Evolutionary conservation across 37 sponge, comb jelly and placozoan species (phyloP).

Genomic region (Theonella swinhoei): DNA sequence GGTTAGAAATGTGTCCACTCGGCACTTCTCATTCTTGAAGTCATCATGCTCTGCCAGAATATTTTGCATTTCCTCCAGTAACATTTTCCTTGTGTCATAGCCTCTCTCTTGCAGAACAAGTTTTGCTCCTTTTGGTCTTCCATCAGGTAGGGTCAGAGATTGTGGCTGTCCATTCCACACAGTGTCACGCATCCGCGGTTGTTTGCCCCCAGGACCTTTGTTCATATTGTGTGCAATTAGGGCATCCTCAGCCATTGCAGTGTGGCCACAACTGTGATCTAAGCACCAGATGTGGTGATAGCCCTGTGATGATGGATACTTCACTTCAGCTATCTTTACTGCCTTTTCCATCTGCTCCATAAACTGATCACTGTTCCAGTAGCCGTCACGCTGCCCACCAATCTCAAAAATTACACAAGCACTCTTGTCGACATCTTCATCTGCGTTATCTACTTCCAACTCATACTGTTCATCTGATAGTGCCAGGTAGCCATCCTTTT

Average conservation of each 20-base stretch:
- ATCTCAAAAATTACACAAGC: slow-evolving; percentile 13
- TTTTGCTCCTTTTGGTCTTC: slow-evolving; percentile 32
- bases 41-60: slow-evolving; percentile 1
- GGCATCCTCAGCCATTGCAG: slow-evolving; percentile 30
- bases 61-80: slow-evolving; percentile 13
- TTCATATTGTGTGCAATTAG: slow-evolving; percentile 36
- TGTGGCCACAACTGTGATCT: no score
- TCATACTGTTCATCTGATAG: slow-evolving; percentile 31
- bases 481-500: slow-evolving; percentile 35
- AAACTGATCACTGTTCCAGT: no score
- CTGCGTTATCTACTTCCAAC: background rate
- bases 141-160: slow-evolving; percentile 10
- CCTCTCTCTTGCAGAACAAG: slow-evolving; percentile 17
- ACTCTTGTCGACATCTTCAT: slow-evolving; percentile 2
- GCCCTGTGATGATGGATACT: no score
- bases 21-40: no score
- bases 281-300: no score
- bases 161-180: slow-evolving; percentile 37
- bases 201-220: no score
- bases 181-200: no score
- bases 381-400: no score
- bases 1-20: no score
- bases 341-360: no score
- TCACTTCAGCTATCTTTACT: no score
- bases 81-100: slow-evolving; percentile 5